Evolutionary conservation across 1,140 invertebrate genomes (phyloP).

Genomic region (Macrotrachela quadricornifera): DNA sequence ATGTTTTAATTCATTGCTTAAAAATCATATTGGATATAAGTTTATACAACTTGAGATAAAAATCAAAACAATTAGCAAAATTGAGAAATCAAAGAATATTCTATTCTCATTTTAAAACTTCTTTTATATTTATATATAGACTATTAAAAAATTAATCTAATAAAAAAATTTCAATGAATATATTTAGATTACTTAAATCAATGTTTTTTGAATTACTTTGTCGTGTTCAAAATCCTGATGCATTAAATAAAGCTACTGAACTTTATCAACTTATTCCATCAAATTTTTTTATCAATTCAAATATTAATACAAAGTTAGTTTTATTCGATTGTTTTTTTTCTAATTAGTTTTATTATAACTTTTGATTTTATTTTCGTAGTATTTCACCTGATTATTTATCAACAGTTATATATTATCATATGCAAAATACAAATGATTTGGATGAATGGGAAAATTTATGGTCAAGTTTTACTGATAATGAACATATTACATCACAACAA

Average conservation of each 20-base stretch:
- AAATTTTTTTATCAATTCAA: neutral
- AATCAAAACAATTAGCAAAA: too few relatives aligned
- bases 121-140: too few relatives aligned
- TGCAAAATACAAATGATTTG: conserved; percentile 2
- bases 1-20: too few relatives aligned
- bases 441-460: neutral
- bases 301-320: neutral
- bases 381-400: neutral
- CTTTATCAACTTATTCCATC: neutral
- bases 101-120: too few relatives aligned
- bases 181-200: neutral
- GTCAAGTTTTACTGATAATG: neutral
- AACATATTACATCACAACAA: too few relatives aligned
- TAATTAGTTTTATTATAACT: too few relatives aligned
- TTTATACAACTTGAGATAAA: too few relatives aligned
- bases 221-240: neutral
- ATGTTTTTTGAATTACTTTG: neutral
- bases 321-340: too few relatives aligned
- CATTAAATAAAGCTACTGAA: conserved; percentile 1
- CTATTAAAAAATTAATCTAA: neutral
- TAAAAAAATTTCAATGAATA: neutral
- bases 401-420: conserved; percentile 4
- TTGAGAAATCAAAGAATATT: too few relatives aligned
- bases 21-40: too few relatives aligned
- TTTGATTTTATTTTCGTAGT: too few relatives aligned